Percentiles rank a stretch among this genome's conserved stretches.
Conservation (phyloP, 2,113 vertebrate species). For the Phoenicopterus ruber region DNA sequence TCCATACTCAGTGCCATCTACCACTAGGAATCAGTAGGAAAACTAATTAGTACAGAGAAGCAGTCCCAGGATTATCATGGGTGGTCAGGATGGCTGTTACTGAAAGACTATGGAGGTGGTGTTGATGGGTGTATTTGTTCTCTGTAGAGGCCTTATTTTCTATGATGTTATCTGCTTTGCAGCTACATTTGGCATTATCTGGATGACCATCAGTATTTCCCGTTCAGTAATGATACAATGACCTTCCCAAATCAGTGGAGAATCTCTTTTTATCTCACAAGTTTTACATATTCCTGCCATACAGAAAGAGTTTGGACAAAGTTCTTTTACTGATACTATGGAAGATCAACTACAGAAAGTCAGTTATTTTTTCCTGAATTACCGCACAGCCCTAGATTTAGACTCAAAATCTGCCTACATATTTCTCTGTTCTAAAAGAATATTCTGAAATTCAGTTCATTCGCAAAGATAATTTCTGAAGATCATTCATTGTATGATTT, state of each 20-base stretch:
- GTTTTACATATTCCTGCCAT: neutral
- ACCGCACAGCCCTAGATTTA: neutral
- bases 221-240: neutral
- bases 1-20: neutral
- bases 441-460: neutral
- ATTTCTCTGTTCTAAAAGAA: neutral
- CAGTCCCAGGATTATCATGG: neutral
- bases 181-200: neutral
- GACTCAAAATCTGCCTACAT: neutral
- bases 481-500: neutral
- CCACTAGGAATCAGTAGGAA: neutral
- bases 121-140: neutral
- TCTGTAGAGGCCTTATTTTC: neutral
- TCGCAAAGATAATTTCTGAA: neutral
- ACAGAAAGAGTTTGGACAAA: neutral
- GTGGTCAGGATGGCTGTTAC: neutral
- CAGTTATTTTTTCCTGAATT: neutral
- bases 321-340: neutral
- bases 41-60: neutral
- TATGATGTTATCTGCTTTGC: neutral
- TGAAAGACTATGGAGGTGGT: neutral
- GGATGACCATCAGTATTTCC: neutral
- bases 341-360: neutral
- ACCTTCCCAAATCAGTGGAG: neutral
- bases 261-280: neutral